These are phyloP conservation scores for Drosophila recens DNA, from an alignment of 2,888 invertebrate species.

Conservation along the genomic window DNA sequence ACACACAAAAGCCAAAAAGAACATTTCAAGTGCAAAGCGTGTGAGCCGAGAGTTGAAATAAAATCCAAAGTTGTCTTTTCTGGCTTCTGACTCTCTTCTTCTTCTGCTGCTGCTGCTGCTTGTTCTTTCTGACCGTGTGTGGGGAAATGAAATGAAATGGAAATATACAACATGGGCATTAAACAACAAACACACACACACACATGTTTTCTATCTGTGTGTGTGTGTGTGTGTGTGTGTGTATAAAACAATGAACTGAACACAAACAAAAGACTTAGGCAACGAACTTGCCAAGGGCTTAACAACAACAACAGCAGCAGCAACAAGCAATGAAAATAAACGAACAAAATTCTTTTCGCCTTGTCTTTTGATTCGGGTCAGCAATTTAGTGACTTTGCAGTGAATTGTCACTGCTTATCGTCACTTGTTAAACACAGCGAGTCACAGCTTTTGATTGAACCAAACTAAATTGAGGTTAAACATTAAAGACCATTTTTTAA, in stretches of 20 bases:
- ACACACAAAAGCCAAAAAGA: slow-evolving; percentile 52
- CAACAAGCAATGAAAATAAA: slow-evolving; percentile 6
- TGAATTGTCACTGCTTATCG: slow-evolving; percentile 41
- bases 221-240: slow-evolving; percentile 1
- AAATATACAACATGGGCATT: slow-evolving; percentile 59
- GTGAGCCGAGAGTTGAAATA: slow-evolving; percentile 74
- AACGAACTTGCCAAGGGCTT: slow-evolving; percentile 63
- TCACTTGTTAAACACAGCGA: slow-evolving; percentile 18
- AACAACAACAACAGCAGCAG: slow-evolving; percentile 13
- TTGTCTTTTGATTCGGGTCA: slow-evolving; percentile 41
- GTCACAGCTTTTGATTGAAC: background rate
- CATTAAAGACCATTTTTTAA: background rate
- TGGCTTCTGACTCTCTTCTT: background rate
- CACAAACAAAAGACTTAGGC: slow-evolving; percentile 66
- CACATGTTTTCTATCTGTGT: background rate
- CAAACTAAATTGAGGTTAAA: background rate
- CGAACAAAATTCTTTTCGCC: slow-evolving; percentile 34
- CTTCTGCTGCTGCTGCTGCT: slow-evolving; percentile 17
- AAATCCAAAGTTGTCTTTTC: slow-evolving; percentile 54
- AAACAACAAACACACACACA: slow-evolving; percentile 37
- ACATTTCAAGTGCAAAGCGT: slow-evolving; percentile 73
- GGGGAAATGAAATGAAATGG: slow-evolving; percentile 66
- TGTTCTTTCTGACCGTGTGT: slow-evolving; percentile 36
- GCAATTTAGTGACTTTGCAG: slow-evolving; percentile 41
- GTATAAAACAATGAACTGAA: slow-evolving; percentile 50